Evolutionary conservation across 2,797 vertebrate genomes (phyloP), one percentile per base, ranked within the genome.

Genomic region (Phylloscopus collybita): DNA sequence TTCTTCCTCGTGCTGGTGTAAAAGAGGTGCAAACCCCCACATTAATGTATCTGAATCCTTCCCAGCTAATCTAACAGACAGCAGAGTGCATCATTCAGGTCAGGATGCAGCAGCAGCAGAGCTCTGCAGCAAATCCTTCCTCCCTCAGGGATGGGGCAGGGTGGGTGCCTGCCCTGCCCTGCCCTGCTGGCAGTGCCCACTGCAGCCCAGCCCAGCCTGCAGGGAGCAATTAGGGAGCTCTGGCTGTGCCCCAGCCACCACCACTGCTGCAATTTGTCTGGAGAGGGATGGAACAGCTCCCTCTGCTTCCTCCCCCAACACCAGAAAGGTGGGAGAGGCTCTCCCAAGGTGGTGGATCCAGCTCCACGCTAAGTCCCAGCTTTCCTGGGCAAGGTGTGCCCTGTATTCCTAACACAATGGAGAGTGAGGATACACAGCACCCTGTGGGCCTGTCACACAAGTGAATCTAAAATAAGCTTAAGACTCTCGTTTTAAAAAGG

Each of bases 401-500:
- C 67, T 29, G 15, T 42, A 38, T 69, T 67, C 71, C 40, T 42
- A 6, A 87, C 3, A n/a, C n/a, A 67, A 34, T 1, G 7, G 53
- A 66, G 27, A 59, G 0, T 11, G 67, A 80, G 51, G 65, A 51
- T 60, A 13, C 56, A 74, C 23, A 36, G 38, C 20, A 29, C 38
- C 50, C 40, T 22, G 30, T 49, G 34, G 59, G 69, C 57, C 54
- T 66, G 12, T 51, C 73, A 32, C 76, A 79, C 50, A 56, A 53
- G 11, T 17, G 57, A 61, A 49, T 65, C 84, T 92, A 86, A 97
- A 96, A 95, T 91, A 93, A 95, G 47, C 92, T 88, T 57, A 89
- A 86, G 79, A 73, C 57, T 88, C 76, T 30, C 88, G 59, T 88
- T 96, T 93, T 92, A 72, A 62, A 92, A 97, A 96, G 94, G 90